These are phyloP conservation scores for Nowickia ferox DNA, from an alignment of 2,888 invertebrate species.

Conservation along the genomic window DNA sequence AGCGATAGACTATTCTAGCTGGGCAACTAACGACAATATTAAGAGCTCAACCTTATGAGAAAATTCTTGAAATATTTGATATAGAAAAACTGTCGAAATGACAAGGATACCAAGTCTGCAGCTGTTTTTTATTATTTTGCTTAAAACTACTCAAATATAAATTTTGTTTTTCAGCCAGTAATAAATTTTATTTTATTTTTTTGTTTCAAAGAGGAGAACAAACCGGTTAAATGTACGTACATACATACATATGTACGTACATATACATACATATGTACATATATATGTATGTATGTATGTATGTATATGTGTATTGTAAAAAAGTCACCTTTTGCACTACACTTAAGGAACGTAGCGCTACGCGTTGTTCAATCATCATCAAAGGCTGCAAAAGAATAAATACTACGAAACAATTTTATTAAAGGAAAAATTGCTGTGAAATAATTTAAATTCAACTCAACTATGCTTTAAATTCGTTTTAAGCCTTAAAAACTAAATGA, in stretches of 20 bases:
- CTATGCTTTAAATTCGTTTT: conserved; percentile 3
- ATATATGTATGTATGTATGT: too few species aligned
- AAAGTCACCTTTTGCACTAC: not conserved
- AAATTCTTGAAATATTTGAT: too few species aligned
- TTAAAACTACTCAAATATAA: not conserved
- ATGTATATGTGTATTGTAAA: too few species aligned
- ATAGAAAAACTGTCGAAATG: not conserved
- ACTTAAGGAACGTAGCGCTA: not conserved
- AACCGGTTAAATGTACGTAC: conserved; percentile 23
- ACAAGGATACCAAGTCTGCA: conserved; percentile 1
- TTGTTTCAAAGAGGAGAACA: not conserved
- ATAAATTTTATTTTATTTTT: conserved; percentile 12
- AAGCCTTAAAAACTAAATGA: not conserved
- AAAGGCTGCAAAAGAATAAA: not conserved
- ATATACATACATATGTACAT: too few species aligned
- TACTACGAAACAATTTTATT: not conserved
- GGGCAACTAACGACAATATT: too few species aligned
- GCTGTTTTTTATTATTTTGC: conserved; percentile 26
- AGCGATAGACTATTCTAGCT: too few species aligned
- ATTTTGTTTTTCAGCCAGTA: conserved; percentile 22
- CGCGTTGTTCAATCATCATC: not conserved
- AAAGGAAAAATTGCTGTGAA: not conserved
- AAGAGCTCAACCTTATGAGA: too few species aligned
- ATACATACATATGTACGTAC: too few species aligned
- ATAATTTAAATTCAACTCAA: not conserved